Evolutionary conservation across 2,113 vertebrate genomes (phyloP), one percentile per base, ranked within the genome.

Genomic region (Odobenus rosmarus): DNA sequence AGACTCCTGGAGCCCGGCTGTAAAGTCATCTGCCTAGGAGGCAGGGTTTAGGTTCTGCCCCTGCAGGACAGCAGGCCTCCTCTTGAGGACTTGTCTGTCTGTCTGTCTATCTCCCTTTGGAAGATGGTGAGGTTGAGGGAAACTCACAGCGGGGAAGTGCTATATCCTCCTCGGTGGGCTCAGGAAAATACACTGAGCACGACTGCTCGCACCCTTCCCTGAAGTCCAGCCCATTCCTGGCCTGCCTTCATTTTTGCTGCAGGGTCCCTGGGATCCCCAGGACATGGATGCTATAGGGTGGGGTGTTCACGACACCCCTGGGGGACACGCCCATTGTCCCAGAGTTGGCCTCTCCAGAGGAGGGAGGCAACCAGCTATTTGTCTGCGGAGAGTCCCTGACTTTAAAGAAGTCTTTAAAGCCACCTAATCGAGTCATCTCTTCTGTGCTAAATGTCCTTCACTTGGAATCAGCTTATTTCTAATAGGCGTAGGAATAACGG

Each of bases 131-230:
- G 26, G 46, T 55, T 3, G 21, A 42, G 61, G 28, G 62, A 39
- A 8, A 51, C 19, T 89, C n/a, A 4, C 53, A 8, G 19, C 13
- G 12, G 7, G 79, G 77, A 57, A n/a, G 59, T 6, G 23, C 36
- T 4, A 19, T 7, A 31, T 3, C 39, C 24, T 33, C 80, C 1
- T 1, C 13, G 18, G 9, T 10, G 31, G 55, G 19, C 93, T 42
- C 12, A 36, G 62, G 36, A 76, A 83, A 24, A 80, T 0, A 0
- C 13, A 9, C 13, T 5, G 1, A 49, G 11, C n/a, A 57, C 4
- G 5, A 4, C 42, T 42, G 42, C 28, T 64, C 4, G 36, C 31
- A 4, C 36, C 53, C 46, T 69, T n/a, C 14, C 36, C 24, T 13
- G 4, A 51, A 51, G 24, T 69, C 76, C 18, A 69, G 79, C n/a